Evolutionary conservation across 2,888 invertebrate genomes (phyloP), one percentile per base, ranked within the genome.

Genomic region (Melinaea marsaeus): DNA sequence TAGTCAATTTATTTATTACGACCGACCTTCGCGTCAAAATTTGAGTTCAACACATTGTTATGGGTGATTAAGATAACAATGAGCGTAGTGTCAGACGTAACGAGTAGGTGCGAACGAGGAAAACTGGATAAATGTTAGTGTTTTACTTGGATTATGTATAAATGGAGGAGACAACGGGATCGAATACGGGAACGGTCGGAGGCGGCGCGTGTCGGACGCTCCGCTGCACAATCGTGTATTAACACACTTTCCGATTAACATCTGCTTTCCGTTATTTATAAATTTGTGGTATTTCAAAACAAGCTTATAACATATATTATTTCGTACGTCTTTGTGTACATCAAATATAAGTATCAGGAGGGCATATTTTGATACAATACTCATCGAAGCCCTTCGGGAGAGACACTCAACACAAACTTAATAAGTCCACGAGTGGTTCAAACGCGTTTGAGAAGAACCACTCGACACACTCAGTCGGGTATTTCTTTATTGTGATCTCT

Each of bases 221-320:
- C 75, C 77, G 84, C 77, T 85, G 88, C 79, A 79, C 80, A 85
- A 74, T 67, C 72, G 69, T 70, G 74, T 73, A 74, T 74, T 87
- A 86, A 79, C 88, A 88, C 85, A 89, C 87, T 88, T 89, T 88
- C 85, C 81, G 84, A 74, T 7, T 5, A 51, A 22, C 74, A 72
- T 64, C 74, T 75, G 76, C 79, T 80, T 79, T 80, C 78, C 81
- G 78, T 78, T 77, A 82, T 82, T 83, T 85, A 86, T 88, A 85
- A 82, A 79, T 80, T 82, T 83, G 85, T 86, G 86, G 82, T 84
- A 85, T 79, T 58, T 47, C 48, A n/a, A 22, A 48, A 48, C 13
- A 22, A 22, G 22, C 22, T 22, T 22, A 22, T 22, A 22, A 22
- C 22, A 22, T 22, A 22, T 22, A 22, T 22, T 22, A 22, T 1